phyloP scores from a whole-genome alignment of 2,113 vertebrate species.

The Scomber colias region DNA sequence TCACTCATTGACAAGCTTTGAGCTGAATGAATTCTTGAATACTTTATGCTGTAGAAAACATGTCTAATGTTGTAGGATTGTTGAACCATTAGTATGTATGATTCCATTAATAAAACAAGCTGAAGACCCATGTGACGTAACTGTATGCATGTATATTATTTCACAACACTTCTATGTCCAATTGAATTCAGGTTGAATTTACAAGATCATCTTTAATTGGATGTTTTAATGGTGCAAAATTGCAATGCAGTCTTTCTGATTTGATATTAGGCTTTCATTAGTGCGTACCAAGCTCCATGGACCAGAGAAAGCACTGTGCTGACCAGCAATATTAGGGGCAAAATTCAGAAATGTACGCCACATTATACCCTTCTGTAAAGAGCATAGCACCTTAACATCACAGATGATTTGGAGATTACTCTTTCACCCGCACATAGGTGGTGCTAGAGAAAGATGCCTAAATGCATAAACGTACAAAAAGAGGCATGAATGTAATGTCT shows the following conservation, averaged over 20 bases:
- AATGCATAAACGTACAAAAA: background rate
- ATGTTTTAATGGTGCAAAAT: background rate
- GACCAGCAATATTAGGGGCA: background rate
- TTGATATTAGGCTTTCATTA: background rate
- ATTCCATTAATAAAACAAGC: conserved; percentile 2
- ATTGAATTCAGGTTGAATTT: too few relatives aligned
- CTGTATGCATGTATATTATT: conserved; percentile 6
- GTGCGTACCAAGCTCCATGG: background rate
- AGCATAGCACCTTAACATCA: background rate
- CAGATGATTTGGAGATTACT: background rate
- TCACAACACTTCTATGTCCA: background rate
- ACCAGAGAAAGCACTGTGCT: too few relatives aligned
- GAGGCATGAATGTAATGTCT: background rate
- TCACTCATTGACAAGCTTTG: background rate
- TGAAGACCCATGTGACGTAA: background rate
- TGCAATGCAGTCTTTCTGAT: background rate
- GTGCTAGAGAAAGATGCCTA: background rate
- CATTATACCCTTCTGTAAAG: background rate
- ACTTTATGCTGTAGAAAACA: background rate
- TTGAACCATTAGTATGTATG: background rate
- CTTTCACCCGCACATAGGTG: too few relatives aligned
- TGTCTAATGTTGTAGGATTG: background rate
- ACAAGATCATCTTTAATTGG: background rate
- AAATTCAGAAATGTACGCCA: background rate
- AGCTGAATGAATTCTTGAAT: background rate